phyloP scores from a whole-genome alignment of 2,113 vertebrate species.

The Lota lota region DNA sequence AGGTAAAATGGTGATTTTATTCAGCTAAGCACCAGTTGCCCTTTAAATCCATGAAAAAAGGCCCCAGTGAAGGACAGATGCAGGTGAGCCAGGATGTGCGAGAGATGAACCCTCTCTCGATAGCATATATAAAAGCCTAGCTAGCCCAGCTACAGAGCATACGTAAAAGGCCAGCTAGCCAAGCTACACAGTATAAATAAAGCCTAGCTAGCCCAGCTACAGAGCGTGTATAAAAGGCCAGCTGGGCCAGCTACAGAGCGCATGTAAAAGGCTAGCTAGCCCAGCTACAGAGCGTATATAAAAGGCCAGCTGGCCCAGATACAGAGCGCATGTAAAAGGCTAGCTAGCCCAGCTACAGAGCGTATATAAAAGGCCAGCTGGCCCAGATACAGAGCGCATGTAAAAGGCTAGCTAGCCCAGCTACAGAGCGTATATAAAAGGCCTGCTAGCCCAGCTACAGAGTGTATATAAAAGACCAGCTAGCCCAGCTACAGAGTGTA shows the following conservation, averaged over 20 bases:
- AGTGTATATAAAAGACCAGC: slow-evolving; percentile 9
- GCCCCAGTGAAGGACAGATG: slow-evolving; percentile 8
- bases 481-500: slow-evolving; percentile 25
- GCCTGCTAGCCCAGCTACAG: neutral
- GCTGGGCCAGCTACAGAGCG: slow-evolving; percentile 28
- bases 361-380: no score
- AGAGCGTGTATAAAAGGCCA: neutral
- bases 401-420: no score
- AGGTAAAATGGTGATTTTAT: slow-evolving; percentile 25
- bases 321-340: no score
- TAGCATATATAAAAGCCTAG: slow-evolving; percentile 19
- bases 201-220: slow-evolving; percentile 15
- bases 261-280: slow-evolving; percentile 27
- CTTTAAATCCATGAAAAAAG: slow-evolving; percentile 21
- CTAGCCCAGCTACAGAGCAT: no score
- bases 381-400: no score
- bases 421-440: slow-evolving; percentile 19
- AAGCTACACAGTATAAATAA: slow-evolving; percentile 24
- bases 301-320: neutral
- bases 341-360: no score
- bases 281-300: slow-evolving; percentile 25
- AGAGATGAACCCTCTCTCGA: neutral
- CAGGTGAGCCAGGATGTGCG: slow-evolving; percentile 5
- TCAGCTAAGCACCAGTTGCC: slow-evolving; percentile 9
- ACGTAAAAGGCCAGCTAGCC: slow-evolving; percentile 18